Conservation (phyloP, 2,113 vertebrate genomes). For the Cebidichthys violaceus region DNA sequence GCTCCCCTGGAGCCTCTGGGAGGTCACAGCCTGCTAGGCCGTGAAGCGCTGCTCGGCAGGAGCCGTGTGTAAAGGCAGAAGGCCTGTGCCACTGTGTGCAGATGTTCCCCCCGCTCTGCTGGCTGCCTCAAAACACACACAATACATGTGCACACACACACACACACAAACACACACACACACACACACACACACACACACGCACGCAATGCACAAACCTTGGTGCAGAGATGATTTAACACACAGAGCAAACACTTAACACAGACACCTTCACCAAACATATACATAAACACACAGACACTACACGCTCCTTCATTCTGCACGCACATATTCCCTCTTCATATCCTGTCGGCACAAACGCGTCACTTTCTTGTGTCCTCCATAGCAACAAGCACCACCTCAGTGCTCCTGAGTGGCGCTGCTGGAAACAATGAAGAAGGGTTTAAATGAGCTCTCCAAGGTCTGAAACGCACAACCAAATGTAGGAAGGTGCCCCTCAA, state of each 20-base stretch:
- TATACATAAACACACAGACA: constrained; percentile 49
- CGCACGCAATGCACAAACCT: constrained; percentile 53
- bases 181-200: neutral
- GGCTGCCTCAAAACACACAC: constrained; percentile 70
- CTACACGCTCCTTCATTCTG: constrained; percentile 20
- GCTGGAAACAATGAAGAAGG: constrained; percentile 65
- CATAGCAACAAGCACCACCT: constrained; percentile 72
- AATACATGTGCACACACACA: too few species aligned
- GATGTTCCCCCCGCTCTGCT: constrained; percentile 81
- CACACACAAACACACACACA: constrained; percentile 27
- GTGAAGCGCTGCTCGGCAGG: constrained; percentile 78
- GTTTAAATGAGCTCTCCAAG: constrained; percentile 77
- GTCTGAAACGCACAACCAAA: constrained; percentile 67
- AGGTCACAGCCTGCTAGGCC: constrained; percentile 85
- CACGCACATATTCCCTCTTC: constrained; percentile 32
- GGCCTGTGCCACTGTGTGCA: constrained; percentile 81
- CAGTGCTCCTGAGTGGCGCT: constrained; percentile 50
- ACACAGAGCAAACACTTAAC: constrained; percentile 53
- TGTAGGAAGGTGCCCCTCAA: constrained; percentile 70
- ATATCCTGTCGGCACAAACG: constrained; percentile 39
- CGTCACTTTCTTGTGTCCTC: constrained; percentile 60
- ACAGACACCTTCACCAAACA: constrained; percentile 42
- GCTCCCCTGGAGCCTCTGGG: constrained; percentile 80
- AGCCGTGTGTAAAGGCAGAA: constrained; percentile 81
- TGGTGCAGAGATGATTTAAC: constrained; percentile 63